phyloP scores from a whole-genome alignment of 2,888 invertebrate genomes.

The Altica lythri region DNA sequence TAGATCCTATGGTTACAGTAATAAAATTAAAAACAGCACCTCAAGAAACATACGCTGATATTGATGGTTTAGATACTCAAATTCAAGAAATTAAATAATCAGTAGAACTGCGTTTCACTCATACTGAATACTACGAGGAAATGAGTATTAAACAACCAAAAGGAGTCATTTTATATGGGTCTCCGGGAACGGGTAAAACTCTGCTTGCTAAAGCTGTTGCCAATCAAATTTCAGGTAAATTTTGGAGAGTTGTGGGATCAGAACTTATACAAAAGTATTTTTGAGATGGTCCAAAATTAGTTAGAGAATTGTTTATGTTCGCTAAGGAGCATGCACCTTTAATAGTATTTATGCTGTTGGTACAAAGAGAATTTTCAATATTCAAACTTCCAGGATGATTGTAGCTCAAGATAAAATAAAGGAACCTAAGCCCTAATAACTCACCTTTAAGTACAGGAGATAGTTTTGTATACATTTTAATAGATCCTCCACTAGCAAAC shows the following conservation, averaged over 20 bases:
- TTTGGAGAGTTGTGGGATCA: conserved; percentile 98
- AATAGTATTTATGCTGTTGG: conserved; percentile 99
- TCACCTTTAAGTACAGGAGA: conserved; percentile 79
- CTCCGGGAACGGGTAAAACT: conserved; percentile 98
- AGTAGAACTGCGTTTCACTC: conserved; percentile 96
- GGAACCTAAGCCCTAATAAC: too few species aligned
- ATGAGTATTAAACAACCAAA: conserved; percentile 99
- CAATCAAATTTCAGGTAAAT: conserved; percentile 99
- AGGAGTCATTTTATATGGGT: conserved; percentile 97
- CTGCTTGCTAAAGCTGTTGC: conserved; percentile 98
- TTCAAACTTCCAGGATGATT: conserved; percentile 99
- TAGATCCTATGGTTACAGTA: conserved; percentile 99
- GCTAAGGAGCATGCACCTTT: conserved; percentile 99
- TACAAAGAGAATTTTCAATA: conserved; percentile 92
- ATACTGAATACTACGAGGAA: conserved; percentile 99
- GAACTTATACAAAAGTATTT: conserved; percentile 98
- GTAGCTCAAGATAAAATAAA: conserved; percentile 92
- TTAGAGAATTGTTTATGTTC: conserved; percentile 96
- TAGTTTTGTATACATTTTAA: conserved; percentile 70
- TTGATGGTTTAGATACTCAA: conserved; percentile 95
- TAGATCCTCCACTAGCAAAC: conserved; percentile 78
- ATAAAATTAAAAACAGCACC: conserved; percentile 99
- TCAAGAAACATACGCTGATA: conserved; percentile 98
- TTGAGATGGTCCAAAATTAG: conserved; percentile 98
- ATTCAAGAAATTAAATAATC: conserved; percentile 99